Percentiles rank a stretch among this genome's conserved stretches.
phyloP scores from a whole-genome alignment of 2,797 vertebrate species.

The Taenioides sp. region DNA sequence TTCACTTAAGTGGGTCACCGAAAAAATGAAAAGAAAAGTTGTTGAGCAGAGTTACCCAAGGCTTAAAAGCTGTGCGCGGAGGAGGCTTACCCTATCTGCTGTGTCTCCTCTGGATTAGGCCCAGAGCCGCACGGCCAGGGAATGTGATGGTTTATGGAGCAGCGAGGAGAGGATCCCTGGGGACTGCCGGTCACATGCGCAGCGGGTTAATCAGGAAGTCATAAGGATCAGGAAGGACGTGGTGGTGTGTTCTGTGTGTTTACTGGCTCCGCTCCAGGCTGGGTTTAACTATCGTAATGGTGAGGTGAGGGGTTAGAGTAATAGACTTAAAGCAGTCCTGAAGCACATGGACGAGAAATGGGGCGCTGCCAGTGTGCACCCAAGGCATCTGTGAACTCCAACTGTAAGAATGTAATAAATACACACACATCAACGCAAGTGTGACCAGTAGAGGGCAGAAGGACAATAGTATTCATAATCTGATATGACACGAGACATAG shows the following conservation, averaged over 20 bases:
- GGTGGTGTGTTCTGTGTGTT: slow-evolving; percentile 32
- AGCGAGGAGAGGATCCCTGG: slow-evolving; percentile 59
- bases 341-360: background rate
- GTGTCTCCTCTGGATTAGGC: slow-evolving; percentile 62
- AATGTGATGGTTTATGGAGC: slow-evolving; percentile 77
- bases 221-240: slow-evolving; percentile 35
- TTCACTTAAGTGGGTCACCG: slow-evolving; percentile 75
- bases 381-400: background rate
- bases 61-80: slow-evolving; percentile 70
- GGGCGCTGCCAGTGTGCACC: background rate
- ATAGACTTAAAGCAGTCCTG: background rate
- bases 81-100: slow-evolving; percentile 74
- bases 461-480: too few species aligned
- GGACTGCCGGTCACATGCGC: slow-evolving; percentile 44
- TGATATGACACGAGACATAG: too few species aligned
- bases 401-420: background rate
- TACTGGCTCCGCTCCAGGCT: slow-evolving; percentile 36
- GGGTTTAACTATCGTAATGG: background rate
- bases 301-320: background rate
- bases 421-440: too few species aligned
- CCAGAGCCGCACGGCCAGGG: slow-evolving; percentile 56
- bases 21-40: slow-evolving; percentile 54
- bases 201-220: slow-evolving; percentile 35
- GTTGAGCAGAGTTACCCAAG: slow-evolving; percentile 69
- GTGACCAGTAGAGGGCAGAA: too few species aligned